These are phyloP conservation scores for Coregonus sp. DNA, from an alignment of 2,797 vertebrate species.

Conservation along the genomic window DNA sequence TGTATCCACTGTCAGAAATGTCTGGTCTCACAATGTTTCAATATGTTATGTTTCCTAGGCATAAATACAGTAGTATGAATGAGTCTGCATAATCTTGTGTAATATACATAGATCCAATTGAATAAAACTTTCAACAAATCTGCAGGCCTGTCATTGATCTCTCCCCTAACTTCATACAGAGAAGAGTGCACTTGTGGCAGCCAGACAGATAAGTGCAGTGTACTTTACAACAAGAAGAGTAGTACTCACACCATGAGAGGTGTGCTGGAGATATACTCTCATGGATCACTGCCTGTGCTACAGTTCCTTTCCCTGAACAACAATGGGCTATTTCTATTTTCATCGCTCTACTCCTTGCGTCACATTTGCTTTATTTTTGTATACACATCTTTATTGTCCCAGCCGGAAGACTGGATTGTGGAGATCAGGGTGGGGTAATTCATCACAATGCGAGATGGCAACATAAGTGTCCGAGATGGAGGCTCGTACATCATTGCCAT, in stretches of 20 bases:
- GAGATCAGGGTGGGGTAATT: conserved; percentile 42
- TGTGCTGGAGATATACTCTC: not conserved
- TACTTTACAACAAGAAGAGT: not conserved
- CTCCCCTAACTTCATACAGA: not conserved
- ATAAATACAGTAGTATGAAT: too few species aligned
- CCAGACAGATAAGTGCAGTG: not conserved
- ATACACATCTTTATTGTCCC: conserved; percentile 16
- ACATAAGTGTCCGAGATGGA: conserved; percentile 49
- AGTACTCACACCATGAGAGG: not conserved
- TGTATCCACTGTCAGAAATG: not conserved
- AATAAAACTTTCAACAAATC: not conserved
- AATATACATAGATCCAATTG: not conserved
- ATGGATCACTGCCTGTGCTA: conserved; percentile 9
- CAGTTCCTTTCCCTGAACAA: not conserved
- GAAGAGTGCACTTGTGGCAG: not conserved
- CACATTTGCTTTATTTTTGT: conserved; percentile 36
- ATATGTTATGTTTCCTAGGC: not conserved
- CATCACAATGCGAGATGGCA: conserved; percentile 47
- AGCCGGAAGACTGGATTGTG: conserved; percentile 28
- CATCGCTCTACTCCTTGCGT: conserved; percentile 5
- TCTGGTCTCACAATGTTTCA: not conserved
- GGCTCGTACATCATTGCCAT: conserved; percentile 56
- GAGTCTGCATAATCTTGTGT: too few species aligned
- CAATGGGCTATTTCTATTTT: conserved; percentile 28
- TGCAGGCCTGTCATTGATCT: not conserved